phyloP scores from a whole-genome alignment of 2,797 vertebrate species.

The Furcifer pardalis region DNA sequence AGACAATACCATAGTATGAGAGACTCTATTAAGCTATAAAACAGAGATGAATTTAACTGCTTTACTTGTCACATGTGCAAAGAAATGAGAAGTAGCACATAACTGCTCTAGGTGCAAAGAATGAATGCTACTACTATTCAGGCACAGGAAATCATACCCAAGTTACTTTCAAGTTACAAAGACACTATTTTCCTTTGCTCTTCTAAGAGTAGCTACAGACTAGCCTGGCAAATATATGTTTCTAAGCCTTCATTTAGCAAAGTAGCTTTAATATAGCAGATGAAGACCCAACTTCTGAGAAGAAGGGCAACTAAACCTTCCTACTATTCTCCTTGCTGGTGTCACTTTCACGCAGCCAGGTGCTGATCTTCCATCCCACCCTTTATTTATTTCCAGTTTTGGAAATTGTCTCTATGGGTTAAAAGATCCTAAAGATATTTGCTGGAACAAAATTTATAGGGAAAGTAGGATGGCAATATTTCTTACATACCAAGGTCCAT shows the following conservation, averaged over 20 bases:
- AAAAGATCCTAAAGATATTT: background rate
- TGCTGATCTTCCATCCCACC: too few species aligned
- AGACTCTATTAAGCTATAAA: background rate
- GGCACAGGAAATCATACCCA: background rate
- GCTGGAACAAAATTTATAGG: background rate
- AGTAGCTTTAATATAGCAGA: background rate
- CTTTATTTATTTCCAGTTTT: background rate
- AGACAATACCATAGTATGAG: constrained; percentile 2
- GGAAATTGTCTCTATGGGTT: background rate
- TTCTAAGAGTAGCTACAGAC: background rate
- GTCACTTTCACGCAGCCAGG: too few species aligned
- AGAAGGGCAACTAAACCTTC: background rate
- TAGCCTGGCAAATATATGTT: background rate
- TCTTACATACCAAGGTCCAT: background rate
- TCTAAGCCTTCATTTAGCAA: background rate
- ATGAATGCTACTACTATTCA: background rate
- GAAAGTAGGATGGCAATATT: background rate
- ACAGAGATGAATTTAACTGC: background rate
- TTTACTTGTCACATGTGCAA: background rate
- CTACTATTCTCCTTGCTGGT: background rate
- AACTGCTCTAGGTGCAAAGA: background rate
- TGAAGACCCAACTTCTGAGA: background rate
- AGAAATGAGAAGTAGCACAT: too few species aligned
- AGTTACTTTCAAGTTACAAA: background rate
- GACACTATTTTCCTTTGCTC: background rate